Conservation (phyloP, 2,888 invertebrate species). For the Linnaemya tessellans region DNA sequence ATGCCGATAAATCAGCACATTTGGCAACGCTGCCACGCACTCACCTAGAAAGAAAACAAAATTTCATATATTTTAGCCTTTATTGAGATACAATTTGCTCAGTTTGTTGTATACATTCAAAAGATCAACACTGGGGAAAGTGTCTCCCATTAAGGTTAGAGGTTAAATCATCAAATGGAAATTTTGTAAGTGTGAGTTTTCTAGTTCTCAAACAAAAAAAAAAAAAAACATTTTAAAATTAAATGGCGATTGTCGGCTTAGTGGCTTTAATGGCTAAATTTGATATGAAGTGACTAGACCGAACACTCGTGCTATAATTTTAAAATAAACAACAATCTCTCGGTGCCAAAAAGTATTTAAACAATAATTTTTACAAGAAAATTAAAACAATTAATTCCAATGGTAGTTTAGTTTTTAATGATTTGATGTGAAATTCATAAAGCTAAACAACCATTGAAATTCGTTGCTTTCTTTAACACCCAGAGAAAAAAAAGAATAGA, state of each 20-base stretch:
- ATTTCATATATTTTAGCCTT: not conserved
- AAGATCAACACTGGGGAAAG: constrained; percentile 81
- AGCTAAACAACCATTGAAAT: constrained; percentile 83
- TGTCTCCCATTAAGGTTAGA: constrained; percentile 77
- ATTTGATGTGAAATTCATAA: constrained; percentile 79
- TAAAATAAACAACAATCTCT: constrained; percentile 77
- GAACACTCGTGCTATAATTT: constrained; percentile 84
- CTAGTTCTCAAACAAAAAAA: not conserved
- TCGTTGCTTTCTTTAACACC: constrained; percentile 77
- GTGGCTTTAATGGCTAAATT: constrained; percentile 77
- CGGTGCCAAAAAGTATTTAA: too few species aligned
- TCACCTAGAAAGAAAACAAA: too few species aligned
- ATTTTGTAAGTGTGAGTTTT: constrained; percentile 5
- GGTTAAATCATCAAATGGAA: not conserved
- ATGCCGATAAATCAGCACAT: too few species aligned
- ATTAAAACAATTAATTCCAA: constrained; percentile 80
- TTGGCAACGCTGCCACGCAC: too few species aligned
- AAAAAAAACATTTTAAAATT: constrained; percentile 80
- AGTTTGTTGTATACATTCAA: constrained; percentile 75
- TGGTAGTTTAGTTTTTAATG: constrained; percentile 82
- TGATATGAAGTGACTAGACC: constrained; percentile 82
- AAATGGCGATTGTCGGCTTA: constrained; percentile 83
- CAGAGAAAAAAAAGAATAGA: not conserved
- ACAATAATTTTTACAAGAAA: too few species aligned
- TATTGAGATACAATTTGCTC: constrained; percentile 78